Conservation (phyloP, 2,797 vertebrate genomes). For the Centropyge bicolor region DNA sequence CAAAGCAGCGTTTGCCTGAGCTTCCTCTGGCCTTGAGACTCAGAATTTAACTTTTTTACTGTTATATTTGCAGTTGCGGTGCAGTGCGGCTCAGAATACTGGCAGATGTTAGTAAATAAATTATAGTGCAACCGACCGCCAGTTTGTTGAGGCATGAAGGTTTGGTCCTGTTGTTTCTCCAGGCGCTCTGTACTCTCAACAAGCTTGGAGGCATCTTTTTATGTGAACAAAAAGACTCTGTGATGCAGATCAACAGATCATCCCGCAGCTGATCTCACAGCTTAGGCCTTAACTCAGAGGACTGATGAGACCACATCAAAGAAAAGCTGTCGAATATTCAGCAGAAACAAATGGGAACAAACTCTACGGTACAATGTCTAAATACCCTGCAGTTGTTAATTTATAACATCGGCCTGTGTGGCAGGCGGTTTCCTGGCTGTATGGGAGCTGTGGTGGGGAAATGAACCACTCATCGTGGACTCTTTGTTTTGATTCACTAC, state of each 20-base stretch:
- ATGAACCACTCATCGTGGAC: constrained; percentile 5
- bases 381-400: constrained; percentile 35
- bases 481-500: constrained; percentile 33
- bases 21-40: constrained; percentile 49
- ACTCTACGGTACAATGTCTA: constrained; percentile 39
- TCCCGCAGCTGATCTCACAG: constrained; percentile 38
- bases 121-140: background rate
- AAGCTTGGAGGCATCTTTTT: constrained; percentile 27
- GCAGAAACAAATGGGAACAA: constrained; percentile 20
- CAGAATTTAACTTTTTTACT: constrained; percentile 23
- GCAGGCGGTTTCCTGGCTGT: constrained; percentile 12
- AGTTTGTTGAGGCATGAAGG: constrained; percentile 22
- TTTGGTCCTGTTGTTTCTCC: constrained; percentile 10
- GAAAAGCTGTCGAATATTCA: constrained; percentile 30
- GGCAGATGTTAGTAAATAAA: constrained; percentile 3
- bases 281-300: constrained; percentile 61
- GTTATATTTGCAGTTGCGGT: constrained; percentile 9
- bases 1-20: constrained; percentile 37
- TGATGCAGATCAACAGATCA: constrained; percentile 21
- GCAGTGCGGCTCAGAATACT: constrained; percentile 10
- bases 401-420: constrained; percentile 13
- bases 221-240: constrained; percentile 20
- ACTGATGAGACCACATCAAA: constrained; percentile 13
- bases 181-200: background rate
- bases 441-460: constrained; percentile 10